Base-by-base conservation (phyloP, 2,888 invertebrate species). In the Neoitamus cyanurus region DNA sequence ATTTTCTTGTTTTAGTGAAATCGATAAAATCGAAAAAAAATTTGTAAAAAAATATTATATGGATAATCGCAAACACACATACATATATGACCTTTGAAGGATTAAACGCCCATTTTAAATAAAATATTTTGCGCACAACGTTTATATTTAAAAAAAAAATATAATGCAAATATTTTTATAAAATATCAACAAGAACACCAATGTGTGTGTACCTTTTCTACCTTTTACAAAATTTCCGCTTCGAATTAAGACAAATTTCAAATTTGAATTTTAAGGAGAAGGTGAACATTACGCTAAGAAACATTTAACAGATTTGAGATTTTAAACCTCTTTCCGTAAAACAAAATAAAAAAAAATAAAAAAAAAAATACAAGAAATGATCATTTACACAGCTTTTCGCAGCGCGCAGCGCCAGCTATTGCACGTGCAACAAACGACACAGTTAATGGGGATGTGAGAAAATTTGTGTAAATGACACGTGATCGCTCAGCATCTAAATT, bases 81-180 rank as follows among this genome's bases (percentile, higher is more conserved):
- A 70, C 34, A 31, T 70, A n/a, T 70, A 31, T 70, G 42, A 42
- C 13, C n/a, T n/a, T 42, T 42, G 42, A 42, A n/a, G n/a, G 42
- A 42, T 42, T 42, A 31, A 31, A 70, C 31, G 46, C 75, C 78
- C 58, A 42, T 78, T 77, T 48, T 78, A 78, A 77, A 78, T 31
- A 48, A 46, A 42, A 78, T 78, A 48, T 78, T 78, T 78, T 58
- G 20, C 42, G 78, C 78, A 42, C 78, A 78, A 78, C 48, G 31
- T 78, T 78, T 78, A 78, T 48, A 78, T 15, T 48, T 15, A 58
- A 58, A 58, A 46, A 46, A n/a, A 6, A 46, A 46, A 25, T 58
- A 25, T 58, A 58, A 25, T 58, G 58, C 58, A 58, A 58, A 78
- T 78, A 78, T 78, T 78, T 78, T 78, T 78, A 78, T 78, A 78